A percentile compares a stretch with the other conserved stretches of the same genome.
Conservation (phyloP, 2,797 vertebrate species). For the Erithacus rubecula region DNA sequence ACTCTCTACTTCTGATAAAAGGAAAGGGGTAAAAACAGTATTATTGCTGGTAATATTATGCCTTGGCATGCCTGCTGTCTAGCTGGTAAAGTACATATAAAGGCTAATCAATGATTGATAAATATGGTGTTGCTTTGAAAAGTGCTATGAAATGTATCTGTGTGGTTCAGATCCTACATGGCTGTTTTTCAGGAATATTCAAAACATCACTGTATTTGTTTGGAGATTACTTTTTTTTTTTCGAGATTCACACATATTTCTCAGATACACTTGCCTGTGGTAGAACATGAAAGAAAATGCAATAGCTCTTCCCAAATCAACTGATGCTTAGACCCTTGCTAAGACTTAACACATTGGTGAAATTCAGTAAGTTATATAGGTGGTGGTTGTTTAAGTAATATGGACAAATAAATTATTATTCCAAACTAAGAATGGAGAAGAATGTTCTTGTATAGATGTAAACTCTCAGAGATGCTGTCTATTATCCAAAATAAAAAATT, state of each 20-base stretch:
- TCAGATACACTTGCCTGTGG: background rate
- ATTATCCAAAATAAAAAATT: background rate
- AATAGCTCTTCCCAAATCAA: background rate
- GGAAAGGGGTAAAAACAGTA: background rate
- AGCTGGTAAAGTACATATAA: background rate
- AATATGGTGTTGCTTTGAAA: background rate
- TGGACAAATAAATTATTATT: background rate
- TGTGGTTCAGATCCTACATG: background rate
- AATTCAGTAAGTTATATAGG: background rate
- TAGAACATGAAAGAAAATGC: background rate
- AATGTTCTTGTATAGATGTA: background rate
- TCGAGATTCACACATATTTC: background rate
- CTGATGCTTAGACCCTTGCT: background rate
- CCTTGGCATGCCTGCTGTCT: background rate
- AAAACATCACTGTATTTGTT: background rate
- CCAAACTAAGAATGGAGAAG: background rate
- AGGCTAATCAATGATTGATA: background rate
- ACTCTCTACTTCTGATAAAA: background rate
- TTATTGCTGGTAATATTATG: background rate
- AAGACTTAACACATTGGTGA: background rate
- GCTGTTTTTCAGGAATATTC: background rate
- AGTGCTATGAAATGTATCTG: background rate
- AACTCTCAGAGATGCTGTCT: background rate
- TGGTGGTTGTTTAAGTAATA: background rate
- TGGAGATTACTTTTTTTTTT: background rate